phyloP scores from a whole-genome alignment of 2,797 vertebrate species.

The Chloroceryle amazona region DNA sequence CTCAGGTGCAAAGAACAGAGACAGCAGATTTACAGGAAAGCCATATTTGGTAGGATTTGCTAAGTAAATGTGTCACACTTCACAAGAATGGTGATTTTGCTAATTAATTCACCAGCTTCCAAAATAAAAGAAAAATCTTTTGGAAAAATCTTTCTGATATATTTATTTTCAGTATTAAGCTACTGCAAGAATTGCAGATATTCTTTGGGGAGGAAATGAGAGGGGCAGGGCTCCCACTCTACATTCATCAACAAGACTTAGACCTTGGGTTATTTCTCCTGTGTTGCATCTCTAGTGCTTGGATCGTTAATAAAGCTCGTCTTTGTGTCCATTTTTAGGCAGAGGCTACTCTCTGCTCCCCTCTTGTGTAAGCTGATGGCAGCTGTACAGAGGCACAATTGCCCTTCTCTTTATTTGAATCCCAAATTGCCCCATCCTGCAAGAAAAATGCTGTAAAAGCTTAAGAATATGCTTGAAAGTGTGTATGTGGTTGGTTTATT shows the following conservation, averaged over 20 bases:
- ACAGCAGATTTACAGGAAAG: neutral
- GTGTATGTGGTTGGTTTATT: neutral
- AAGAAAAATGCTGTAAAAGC: neutral
- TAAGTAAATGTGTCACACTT: neutral
- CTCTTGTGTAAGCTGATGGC: neutral
- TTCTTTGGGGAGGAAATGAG: neutral
- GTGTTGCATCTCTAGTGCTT: neutral
- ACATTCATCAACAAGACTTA: neutral
- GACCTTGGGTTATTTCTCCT: neutral
- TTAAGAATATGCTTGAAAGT: neutral
- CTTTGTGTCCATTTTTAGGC: neutral
- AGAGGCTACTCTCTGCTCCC: neutral
- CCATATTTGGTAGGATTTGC: neutral
- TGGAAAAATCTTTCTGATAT: neutral
- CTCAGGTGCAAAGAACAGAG: slow-evolving; percentile 18
- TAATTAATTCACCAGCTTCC: neutral
- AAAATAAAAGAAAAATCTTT: rapidly evolving
- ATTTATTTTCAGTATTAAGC: neutral
- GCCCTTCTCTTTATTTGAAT: neutral
- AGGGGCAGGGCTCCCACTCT: neutral
- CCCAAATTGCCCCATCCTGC: neutral
- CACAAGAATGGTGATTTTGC: neutral
- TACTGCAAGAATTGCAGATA: neutral
- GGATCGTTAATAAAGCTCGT: neutral
- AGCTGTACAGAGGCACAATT: neutral